phyloP scores from a whole-genome alignment of 2,113 vertebrate species.

The Malurus elegans region DNA sequence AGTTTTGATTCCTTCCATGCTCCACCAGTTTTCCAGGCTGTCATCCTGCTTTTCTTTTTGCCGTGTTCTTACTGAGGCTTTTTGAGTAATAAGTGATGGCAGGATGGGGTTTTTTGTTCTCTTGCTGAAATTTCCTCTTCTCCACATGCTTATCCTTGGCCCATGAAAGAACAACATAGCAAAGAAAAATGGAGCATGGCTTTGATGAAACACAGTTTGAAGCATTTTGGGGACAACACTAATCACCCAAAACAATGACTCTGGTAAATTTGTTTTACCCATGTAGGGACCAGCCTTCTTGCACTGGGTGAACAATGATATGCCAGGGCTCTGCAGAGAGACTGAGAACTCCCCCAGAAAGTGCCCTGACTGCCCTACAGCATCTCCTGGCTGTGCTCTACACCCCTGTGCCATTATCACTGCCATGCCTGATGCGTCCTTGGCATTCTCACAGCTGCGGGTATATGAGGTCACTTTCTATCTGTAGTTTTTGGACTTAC shows the following conservation, averaged over 20 bases:
- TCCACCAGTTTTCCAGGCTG: background rate
- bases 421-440: background rate
- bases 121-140: background rate
- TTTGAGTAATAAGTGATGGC: background rate
- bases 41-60: background rate
- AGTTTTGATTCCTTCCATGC: background rate
- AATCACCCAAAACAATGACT: background rate
- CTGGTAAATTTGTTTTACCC: background rate
- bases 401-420: background rate
- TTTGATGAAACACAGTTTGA: background rate
- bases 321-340: background rate
- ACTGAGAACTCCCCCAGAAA: background rate
- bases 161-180: background rate
- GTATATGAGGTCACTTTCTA: background rate
- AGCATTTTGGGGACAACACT: background rate
- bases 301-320: background rate
- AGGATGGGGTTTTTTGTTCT: background rate
- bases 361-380: background rate
- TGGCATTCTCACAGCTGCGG: background rate
- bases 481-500: background rate
- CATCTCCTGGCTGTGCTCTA: background rate
- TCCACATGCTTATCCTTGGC: background rate
- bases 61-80: background rate
- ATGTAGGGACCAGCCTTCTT: background rate
- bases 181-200: background rate